These are phyloP conservation scores for Epicauta chinensis DNA, from an alignment of 1,140 invertebrate species.

Conservation along the genomic window DNA sequence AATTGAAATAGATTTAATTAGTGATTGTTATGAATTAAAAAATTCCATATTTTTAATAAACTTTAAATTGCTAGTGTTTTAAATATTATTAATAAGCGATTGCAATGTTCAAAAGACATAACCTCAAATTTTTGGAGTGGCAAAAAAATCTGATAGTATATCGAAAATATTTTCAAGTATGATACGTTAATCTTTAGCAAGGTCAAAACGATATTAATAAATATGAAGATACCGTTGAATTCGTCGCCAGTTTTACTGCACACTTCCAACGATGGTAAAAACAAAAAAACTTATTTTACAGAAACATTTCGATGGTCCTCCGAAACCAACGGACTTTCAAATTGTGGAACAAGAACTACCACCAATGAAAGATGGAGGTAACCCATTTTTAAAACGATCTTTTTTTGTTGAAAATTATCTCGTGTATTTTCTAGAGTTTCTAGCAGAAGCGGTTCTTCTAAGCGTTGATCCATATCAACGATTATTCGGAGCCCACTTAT, in stretches of 20 bases:
- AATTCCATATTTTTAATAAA: conserved; percentile 9
- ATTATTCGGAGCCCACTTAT: conserved; percentile 23
- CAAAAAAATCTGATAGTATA: too few species aligned
- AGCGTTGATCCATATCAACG: conserved; percentile 54
- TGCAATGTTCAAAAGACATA: background rate
- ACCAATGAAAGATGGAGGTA: conserved; percentile 55
- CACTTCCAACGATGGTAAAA: conserved; percentile 39
- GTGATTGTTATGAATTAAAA: conserved; percentile 10
- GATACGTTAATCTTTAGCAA: too few species aligned
- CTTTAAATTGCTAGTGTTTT: background rate
- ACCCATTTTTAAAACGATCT: too few species aligned
- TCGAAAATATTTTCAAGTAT: too few species aligned
- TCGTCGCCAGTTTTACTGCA: too few species aligned
- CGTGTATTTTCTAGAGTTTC: too few species aligned
- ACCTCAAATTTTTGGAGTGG: too few species aligned
- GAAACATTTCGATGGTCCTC: conserved; percentile 55
- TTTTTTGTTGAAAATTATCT: too few species aligned
- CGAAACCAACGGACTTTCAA: conserved; percentile 55
- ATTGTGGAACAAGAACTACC: conserved; percentile 57
- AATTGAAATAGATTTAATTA: background rate
- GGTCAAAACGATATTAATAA: too few species aligned
- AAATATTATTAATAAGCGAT: background rate
- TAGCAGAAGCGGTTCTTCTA: conserved; percentile 49
- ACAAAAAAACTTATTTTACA: conserved; percentile 53
- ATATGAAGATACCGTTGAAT: too few species aligned